Base-by-base conservation (phyloP, 2,888 invertebrate genomes). In the Aradus depressus region DNA sequence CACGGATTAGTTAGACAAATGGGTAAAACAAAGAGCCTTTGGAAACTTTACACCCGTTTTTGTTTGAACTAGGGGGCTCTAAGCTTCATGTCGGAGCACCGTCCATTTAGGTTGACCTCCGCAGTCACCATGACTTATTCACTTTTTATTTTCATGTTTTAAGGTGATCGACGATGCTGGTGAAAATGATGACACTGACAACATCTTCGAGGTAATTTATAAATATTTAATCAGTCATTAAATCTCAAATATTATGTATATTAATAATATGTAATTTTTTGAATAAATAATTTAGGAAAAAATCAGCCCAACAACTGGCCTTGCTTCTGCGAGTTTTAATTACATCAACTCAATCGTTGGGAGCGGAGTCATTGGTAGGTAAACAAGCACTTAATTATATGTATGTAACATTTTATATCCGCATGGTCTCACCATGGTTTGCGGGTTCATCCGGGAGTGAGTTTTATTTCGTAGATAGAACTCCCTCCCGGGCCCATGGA, bases 261-360 rank as follows among this genome's bases (percentile, higher is more conserved):
- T 10, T 42, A 38, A 25, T 25, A 5, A 25, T 21, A 22, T 23
- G 4, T 18, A 8, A 19, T 44, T 42, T 42, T 38, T 6, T 10
- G 28, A 10, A 10, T 28, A 28, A 28, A 28, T 28, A 28, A 38
- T 16, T 18, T 38, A 55, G 51, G 58, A 57, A 37, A 59, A 56
- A 34, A 49, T 51, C 37, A 52, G 51, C 8, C 52, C 50, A 14
- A 61, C 59, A 6, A 61, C 60, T 39, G 61, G 83, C 55, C 69
- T 82, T 59, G 80, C 82, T 23, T 77, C 79, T 70, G 84, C 86
- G 57, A 82, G 84, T 67, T 87, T 87, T 68, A 88, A 88, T 72
- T 87, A 85, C 68, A 85, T 88, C 64, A 88, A 88, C 70, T 86
- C 86, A 44, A 88, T 88, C 65, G 81, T 88, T 58, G 88, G 88